Evolutionary conservation across 2,888 invertebrate species (phyloP).

Genomic region (Physocephala rufipes): DNA sequence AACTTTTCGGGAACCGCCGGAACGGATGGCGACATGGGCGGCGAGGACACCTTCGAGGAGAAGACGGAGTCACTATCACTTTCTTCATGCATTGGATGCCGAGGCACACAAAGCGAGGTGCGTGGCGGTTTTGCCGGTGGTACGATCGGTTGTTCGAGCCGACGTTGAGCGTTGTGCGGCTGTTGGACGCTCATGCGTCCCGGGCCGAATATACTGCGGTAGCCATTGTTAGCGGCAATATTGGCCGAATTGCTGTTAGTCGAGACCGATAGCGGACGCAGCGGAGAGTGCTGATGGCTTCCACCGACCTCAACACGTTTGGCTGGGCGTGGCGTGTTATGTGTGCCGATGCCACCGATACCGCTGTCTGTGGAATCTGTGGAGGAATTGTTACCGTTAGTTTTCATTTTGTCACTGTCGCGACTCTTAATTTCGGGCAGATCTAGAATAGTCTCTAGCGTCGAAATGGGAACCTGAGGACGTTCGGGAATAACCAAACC

Average conservation of each 20-base stretch:
- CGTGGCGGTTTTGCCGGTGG: slow-evolving; percentile 63
- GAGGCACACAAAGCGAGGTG: slow-evolving; percentile 58
- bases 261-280: slow-evolving; percentile 51
- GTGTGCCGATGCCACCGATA: slow-evolving; percentile 46
- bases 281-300: slow-evolving; percentile 35
- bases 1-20: slow-evolving; percentile 69
- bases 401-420: slow-evolving; percentile 69
- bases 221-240: slow-evolving; percentile 54
- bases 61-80: slow-evolving; percentile 79
- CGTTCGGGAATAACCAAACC: slow-evolving; percentile 89
- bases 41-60: slow-evolving; percentile 85
- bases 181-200: slow-evolving; percentile 36
- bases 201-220: slow-evolving; percentile 53
- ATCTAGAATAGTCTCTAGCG: slow-evolving; percentile 72
- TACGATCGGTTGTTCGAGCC: slow-evolving; percentile 51
- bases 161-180: slow-evolving; percentile 47
- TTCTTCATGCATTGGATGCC: slow-evolving; percentile 50
- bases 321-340: slow-evolving; percentile 46
- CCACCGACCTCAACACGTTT: slow-evolving; percentile 46
- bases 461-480: slow-evolving; percentile 66
- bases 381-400: slow-evolving; percentile 58
- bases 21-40: slow-evolving; percentile 72
- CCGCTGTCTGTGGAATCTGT: slow-evolving; percentile 59
- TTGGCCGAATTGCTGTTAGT: slow-evolving; percentile 57
- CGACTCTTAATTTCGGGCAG: slow-evolving; percentile 85